Evolutionary conservation across 2,797 vertebrate genomes (phyloP).

Genomic region (Eidolon dupreanum): DNA sequence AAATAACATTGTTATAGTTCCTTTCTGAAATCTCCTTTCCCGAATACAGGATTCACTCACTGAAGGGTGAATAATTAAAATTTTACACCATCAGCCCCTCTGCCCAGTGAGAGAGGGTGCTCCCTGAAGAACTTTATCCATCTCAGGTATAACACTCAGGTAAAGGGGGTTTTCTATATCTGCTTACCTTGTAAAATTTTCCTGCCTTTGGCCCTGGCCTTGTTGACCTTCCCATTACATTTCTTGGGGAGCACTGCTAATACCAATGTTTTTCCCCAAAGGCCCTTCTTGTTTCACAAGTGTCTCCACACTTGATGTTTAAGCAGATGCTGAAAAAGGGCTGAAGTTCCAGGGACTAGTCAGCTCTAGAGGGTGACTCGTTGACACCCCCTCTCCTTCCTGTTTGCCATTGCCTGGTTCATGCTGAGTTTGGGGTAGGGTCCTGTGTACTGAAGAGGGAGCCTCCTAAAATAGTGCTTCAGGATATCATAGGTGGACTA

Average conservation of each 20-base stretch:
- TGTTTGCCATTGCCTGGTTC: not conserved
- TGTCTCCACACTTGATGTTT: not conserved
- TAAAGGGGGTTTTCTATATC: not conserved
- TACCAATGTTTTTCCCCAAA: not conserved
- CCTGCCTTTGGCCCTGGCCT: not conserved
- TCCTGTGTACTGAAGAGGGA: not conserved
- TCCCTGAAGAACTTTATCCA: not conserved
- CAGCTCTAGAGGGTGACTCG: not conserved
- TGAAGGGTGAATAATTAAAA: not conserved
- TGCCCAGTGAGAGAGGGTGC: not conserved
- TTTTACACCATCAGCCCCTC: not conserved
- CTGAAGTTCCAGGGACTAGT: not conserved
- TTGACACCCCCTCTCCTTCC: not conserved
- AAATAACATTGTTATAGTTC: not conserved
- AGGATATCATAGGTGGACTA: not conserved
- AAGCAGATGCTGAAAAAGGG: not conserved
- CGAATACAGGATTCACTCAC: not conserved
- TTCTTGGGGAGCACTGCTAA: not conserved
- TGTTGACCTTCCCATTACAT: not conserved
- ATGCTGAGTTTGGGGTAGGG: not conserved
- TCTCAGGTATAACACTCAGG: too few relatives aligned
- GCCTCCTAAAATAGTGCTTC: not conserved
- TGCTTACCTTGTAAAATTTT: not conserved
- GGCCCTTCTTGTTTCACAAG: not conserved
- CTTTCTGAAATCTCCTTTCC: not conserved